Evolutionary conservation across 2,888 invertebrate species (phyloP).

Genomic region (Trichogramma dendrolimi): DNA sequence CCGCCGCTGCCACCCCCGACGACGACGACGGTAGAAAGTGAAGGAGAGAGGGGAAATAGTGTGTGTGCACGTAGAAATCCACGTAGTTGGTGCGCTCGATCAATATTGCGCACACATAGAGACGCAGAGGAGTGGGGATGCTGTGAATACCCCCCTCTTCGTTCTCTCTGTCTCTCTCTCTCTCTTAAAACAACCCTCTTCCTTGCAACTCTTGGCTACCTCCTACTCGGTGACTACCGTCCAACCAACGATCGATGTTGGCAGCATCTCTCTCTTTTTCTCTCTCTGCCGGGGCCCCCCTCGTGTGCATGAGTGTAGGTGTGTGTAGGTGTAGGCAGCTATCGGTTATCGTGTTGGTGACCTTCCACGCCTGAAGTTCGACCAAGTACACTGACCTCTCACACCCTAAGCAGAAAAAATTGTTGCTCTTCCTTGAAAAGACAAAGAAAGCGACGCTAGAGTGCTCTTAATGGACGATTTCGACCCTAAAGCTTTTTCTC

Average conservation of each 20-base stretch:
- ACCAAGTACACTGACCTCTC: slow-evolving; percentile 39
- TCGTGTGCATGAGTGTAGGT: not conserved
- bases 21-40: slow-evolving; percentile 6
- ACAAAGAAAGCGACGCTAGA: too few species aligned
- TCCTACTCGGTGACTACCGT: not conserved
- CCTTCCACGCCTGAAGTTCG: slow-evolving; percentile 31
- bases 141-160: too few species aligned
- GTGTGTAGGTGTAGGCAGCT: not conserved
- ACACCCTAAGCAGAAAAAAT: slow-evolving; percentile 1
- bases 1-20: slow-evolving; percentile 6
- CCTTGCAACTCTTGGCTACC: too few species aligned
- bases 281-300: slow-evolving; percentile 3
- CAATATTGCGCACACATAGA: too few species aligned
- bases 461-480: too few species aligned
- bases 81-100: too few species aligned
- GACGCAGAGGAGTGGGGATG: too few species aligned
- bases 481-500: too few species aligned
- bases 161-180: too few species aligned
- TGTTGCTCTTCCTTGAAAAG: not conserved
- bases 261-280: slow-evolving; percentile 12
- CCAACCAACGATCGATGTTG: slow-evolving; percentile 12
- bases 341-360: slow-evolving; percentile 14
- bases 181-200: too few species aligned
- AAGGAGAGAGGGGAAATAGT: not conserved
- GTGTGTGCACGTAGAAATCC: too few species aligned